Evolutionary conservation across 23 tunicate species (phyloP), one percentile per base, ranked within the genome.

Genomic region (Trididemnum nubilum): DNA sequence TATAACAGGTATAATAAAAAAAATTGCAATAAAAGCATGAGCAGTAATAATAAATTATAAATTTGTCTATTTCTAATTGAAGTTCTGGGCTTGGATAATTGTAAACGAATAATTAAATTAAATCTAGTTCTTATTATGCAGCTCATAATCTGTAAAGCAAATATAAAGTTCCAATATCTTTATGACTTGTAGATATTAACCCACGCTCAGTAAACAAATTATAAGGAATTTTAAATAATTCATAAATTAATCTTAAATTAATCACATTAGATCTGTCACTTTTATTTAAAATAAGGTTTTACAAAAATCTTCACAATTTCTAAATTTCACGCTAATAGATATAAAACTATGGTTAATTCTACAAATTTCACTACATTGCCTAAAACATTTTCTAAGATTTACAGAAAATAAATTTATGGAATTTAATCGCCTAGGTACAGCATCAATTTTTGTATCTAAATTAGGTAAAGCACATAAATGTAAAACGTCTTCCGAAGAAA

Each of bases 151-250:
- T 60, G 64, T 65, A 78, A 22, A 78, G 9, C 31, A 57, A 78
- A 57, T 57, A 78, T 51, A 60, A 78, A 64, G 71, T 60, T 25
- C 71, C 0, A 78, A 78, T 78, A 78, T 57, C 71, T 78, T 78
- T 78, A 78, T 78, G 83, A 1, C 64, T 78, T 26, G 83, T 78
- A 78, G 83, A 58, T 78, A 60, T 78, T n/a, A 78, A 29, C 23
- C 71, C 31, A 21, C 83, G 83, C 26, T 1, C 9, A 34, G 9
- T 27, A 71, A 34, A 71, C 21, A 19, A 29, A 65, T 0, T 63
- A 71, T 44, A 44, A 44, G 15, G 15, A 15, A 44, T 9, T 15
- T 44, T 44, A 44, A 44, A 44, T 7, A 44, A 44, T 15, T 44
- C 54, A 44, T 44, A 44, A 44, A 7, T 44, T 7, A 7, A 44